Percentiles rank a stretch among this genome's conserved stretches.
Evolutionary conservation across 2,113 vertebrate genomes (phyloP).

Genomic region (Chaetorhynchus papuensis): DNA sequence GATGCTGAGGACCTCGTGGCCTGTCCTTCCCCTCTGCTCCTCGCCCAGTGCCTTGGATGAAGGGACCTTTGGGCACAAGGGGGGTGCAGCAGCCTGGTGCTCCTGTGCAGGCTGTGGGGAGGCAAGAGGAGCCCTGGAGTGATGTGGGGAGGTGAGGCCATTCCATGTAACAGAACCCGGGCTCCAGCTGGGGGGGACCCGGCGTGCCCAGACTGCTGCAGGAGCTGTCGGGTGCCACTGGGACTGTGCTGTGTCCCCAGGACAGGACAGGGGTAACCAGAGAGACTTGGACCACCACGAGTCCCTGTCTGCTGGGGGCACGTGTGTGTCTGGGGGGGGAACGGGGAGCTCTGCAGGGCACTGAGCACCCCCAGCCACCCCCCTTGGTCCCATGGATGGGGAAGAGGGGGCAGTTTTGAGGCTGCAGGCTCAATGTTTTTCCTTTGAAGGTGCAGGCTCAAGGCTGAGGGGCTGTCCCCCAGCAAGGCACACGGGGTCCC

Average conservation of each 20-base stretch:
- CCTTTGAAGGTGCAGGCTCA: neutral
- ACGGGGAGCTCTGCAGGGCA: neutral
- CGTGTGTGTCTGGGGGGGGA: fast-evolving
- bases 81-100: neutral
- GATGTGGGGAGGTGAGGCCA: neutral
- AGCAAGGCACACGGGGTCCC: neutral
- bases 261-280: neutral
- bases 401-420: neutral
- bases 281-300: neutral
- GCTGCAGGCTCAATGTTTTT: neutral
- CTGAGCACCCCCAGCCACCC: neutral
- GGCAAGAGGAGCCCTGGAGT: neutral
- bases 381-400: neutral
- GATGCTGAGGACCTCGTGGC: fast-evolving
- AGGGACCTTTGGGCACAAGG: neutral
- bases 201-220: neutral
- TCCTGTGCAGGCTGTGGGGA: neutral
- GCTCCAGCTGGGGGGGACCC: neutral
- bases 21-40: neutral
- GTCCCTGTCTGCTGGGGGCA: neutral
- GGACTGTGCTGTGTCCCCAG: neutral
- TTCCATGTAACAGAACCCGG: neutral
- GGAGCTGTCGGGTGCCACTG: fast-evolving
- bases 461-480: neutral
- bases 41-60: neutral